Evolutionary conservation across 2,113 vertebrate genomes (phyloP).

Genomic region (Embiotoca jacksoni): DNA sequence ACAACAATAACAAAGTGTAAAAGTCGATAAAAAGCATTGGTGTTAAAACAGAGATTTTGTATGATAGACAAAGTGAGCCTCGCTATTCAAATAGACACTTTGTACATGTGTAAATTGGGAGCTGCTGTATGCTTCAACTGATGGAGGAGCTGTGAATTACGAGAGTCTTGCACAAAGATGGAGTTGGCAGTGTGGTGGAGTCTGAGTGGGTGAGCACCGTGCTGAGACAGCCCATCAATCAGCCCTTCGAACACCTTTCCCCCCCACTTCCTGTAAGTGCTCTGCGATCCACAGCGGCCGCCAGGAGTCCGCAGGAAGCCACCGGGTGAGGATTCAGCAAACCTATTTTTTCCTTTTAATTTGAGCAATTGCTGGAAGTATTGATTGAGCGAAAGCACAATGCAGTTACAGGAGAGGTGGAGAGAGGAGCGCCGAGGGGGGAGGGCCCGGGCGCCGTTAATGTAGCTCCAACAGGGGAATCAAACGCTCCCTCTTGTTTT

Average conservation of each 20-base stretch:
- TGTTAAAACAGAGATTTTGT: neutral
- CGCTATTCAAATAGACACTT: constrained; percentile 44
- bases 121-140: constrained; percentile 19
- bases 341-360: constrained; percentile 84
- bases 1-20: constrained; percentile 3
- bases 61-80: too few relatives aligned
- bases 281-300: constrained; percentile 66
- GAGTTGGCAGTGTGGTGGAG: constrained; percentile 50
- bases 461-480: constrained; percentile 90
- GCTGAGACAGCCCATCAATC: constrained; percentile 83
- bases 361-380: constrained; percentile 87
- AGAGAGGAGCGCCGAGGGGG: constrained; percentile 82
- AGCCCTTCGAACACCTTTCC: constrained; percentile 69
- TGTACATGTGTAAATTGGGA: constrained; percentile 36
- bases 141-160: constrained; percentile 35
- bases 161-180: constrained; percentile 55
- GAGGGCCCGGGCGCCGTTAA: constrained; percentile 85
- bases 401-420: constrained; percentile 92
- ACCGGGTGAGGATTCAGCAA: constrained; percentile 76
- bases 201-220: constrained; percentile 68
- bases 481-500: constrained; percentile 89
- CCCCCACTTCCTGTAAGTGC: constrained; percentile 77
- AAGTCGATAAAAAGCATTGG: neutral
- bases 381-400: constrained; percentile 89
- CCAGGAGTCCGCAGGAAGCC: constrained; percentile 74